A percentile compares a stretch with the other conserved stretches of the same genome.
These are phyloP conservation scores for Microtus richardsoni DNA, from an alignment of 2,113 vertebrate species.

Conservation along the genomic window DNA sequence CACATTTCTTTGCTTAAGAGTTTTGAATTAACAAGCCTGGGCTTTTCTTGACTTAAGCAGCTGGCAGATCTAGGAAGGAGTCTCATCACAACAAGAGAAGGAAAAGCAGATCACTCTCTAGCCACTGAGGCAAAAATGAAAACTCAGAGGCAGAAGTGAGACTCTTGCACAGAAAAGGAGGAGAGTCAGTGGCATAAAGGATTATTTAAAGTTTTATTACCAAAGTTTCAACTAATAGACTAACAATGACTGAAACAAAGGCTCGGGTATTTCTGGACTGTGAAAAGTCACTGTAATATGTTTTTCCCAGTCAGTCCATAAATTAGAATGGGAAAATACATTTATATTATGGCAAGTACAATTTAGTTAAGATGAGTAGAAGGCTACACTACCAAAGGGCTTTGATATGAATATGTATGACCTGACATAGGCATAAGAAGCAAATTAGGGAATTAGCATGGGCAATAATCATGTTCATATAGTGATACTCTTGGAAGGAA, in stretches of 20 bases:
- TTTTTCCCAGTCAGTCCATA: constrained; percentile 33
- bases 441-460: constrained; percentile 71
- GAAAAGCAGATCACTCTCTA: not conserved
- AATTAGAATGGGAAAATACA: constrained; percentile 53
- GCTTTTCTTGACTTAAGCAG: not conserved
- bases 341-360: constrained; percentile 61
- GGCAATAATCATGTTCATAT: constrained; percentile 70
- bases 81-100: not conserved
- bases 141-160: not conserved
- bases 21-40: constrained; percentile 47
- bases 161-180: not conserved
- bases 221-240: not conserved
- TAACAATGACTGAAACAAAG: not conserved
- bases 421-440: constrained; percentile 65
- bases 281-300: not conserved
- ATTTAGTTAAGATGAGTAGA: constrained; percentile 59
- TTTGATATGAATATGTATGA: constrained; percentile 75
- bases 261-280: not conserved
- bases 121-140: constrained; percentile 19
- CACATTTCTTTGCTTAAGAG: constrained; percentile 33
- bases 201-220: constrained; percentile 29
- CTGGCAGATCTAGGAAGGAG: not conserved
- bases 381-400: constrained; percentile 42
- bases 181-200: not conserved
- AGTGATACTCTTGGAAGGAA: constrained; percentile 62